Evolutionary conservation across 2,888 invertebrate species (phyloP).

Genomic region (Ophion ellenae): DNA sequence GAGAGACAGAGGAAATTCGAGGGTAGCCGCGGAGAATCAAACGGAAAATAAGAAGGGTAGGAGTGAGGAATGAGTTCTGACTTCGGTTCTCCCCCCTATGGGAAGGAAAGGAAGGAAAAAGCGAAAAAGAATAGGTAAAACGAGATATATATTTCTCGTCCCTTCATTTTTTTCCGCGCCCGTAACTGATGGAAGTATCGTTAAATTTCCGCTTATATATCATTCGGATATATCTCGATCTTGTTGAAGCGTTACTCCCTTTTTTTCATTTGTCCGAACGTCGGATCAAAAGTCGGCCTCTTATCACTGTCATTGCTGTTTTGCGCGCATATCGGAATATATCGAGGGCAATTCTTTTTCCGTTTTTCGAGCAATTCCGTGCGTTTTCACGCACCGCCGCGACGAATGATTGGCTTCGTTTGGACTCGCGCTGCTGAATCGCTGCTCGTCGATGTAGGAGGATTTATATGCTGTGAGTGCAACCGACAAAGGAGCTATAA

Average conservation of each 20-base stretch:
- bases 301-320: constrained; percentile 35
- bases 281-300: constrained; percentile 34
- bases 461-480: constrained; percentile 3
- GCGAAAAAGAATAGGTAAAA: constrained; percentile 33
- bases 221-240: constrained; percentile 10
- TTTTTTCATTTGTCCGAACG: constrained; percentile 24
- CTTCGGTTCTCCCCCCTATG: not conserved
- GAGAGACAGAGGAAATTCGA: constrained; percentile 6
- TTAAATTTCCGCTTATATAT: not conserved
- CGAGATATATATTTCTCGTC: constrained; percentile 49
- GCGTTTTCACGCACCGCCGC: not conserved
- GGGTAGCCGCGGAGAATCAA: constrained; percentile 33
- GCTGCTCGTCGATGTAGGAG: not conserved
- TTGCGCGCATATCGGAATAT: constrained; percentile 18
- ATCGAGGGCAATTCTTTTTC: constrained; percentile 25
- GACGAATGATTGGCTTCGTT: constrained; percentile 54
- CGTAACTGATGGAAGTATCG: constrained; percentile 7
- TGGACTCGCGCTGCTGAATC: not conserved
- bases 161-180: constrained; percentile 37
- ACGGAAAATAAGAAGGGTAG: constrained; percentile 36
- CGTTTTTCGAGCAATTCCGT: not conserved
- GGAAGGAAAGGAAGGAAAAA: constrained; percentile 29
- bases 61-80: constrained; percentile 33
- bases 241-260: not conserved
- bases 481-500: not conserved